Base-by-base conservation (phyloP, 35 echinoderm and acorn worm genomes). In the Apostichopus parvimensis region DNA sequence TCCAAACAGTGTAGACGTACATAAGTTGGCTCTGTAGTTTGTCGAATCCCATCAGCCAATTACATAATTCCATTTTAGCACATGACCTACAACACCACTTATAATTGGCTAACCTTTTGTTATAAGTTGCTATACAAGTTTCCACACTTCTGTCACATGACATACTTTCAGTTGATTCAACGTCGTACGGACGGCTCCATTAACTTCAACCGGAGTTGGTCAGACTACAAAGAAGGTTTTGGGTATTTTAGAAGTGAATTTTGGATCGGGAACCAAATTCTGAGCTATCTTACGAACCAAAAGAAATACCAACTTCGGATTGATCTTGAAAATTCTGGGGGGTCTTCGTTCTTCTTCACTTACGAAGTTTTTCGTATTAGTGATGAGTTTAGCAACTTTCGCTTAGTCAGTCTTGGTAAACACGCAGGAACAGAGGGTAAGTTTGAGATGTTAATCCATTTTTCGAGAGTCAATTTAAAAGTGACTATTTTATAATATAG, bases 161-260 rank as follows among this genome's bases (percentile, higher is more conserved):
- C 17, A 9, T 24, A 34, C 15, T 81, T 13, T 81, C n/a, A 82
- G 79, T 64, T 86, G 2, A 84, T 92, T 75, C 91, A 92, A 57
- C 80, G 79, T 12, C 59, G 91, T 10, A 76, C 1, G 6, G 91
- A 92, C 25, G 55, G 66, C 54, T 17, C 1, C 18, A 28, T 28
- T 28, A 28, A 28, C 26, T 28, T 5, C 79, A 92, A 13, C 86
- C 26, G 26, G 26, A 28, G 26, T 28, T 28, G 26, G 26, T 28
- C 26, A 28, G 26, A 28, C 26, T 28, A 92, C 80, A 92, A 83
- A 76, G 6, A 83, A 52, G 91, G 91, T 5, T 92, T 92, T 72
- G 91, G 91, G 14, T 70, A 54, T 68, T 26, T 73, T 9, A 85
- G 45, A 9, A 56, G 68, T 92, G 91, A 92, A 83, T 92, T 84